Conservation (phyloP, 2,797 vertebrate genomes). For the Fundulus diaphanus region DNA sequence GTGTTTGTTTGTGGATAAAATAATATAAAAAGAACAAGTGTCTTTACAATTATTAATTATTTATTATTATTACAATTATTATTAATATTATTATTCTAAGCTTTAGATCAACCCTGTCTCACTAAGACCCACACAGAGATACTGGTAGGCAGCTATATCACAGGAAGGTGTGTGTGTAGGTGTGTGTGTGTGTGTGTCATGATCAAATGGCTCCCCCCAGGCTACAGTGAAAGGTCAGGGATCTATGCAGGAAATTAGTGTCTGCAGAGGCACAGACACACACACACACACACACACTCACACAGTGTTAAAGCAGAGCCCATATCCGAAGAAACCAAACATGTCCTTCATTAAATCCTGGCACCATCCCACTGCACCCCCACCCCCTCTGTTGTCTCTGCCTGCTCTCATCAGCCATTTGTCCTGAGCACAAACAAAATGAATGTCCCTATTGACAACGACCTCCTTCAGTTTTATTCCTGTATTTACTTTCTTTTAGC, state of each 20-base stretch:
- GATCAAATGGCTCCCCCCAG: constrained; percentile 76
- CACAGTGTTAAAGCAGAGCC: constrained; percentile 41
- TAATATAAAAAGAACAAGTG: not conserved
- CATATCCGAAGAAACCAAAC: constrained; percentile 67
- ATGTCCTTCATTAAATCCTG: constrained; percentile 76
- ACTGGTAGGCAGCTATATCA: constrained; percentile 59
- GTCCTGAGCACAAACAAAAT: constrained; percentile 45
- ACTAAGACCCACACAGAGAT: constrained; percentile 38
- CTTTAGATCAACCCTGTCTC: constrained; percentile 22
- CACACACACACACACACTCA: constrained; percentile 44
- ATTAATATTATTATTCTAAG: not conserved
- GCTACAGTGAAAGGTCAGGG: constrained; percentile 77
- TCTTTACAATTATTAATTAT: not conserved
- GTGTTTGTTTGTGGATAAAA: not conserved
- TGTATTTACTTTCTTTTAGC: constrained; percentile 37
- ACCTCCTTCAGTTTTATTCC: constrained; percentile 16
- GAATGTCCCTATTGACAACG: constrained; percentile 55
- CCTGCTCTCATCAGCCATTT: constrained; percentile 67
- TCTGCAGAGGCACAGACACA: constrained; percentile 73
- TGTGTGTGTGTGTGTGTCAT: constrained; percentile 47
- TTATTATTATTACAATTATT: no score
- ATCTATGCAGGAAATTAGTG: constrained; percentile 83
- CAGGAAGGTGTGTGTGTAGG: constrained; percentile 61
- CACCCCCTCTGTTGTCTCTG: constrained; percentile 51
- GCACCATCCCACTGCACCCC: constrained; percentile 67